Conservation (phyloP, 1,140 invertebrate genomes). For the Dendrolimus kikuchii region DNA sequence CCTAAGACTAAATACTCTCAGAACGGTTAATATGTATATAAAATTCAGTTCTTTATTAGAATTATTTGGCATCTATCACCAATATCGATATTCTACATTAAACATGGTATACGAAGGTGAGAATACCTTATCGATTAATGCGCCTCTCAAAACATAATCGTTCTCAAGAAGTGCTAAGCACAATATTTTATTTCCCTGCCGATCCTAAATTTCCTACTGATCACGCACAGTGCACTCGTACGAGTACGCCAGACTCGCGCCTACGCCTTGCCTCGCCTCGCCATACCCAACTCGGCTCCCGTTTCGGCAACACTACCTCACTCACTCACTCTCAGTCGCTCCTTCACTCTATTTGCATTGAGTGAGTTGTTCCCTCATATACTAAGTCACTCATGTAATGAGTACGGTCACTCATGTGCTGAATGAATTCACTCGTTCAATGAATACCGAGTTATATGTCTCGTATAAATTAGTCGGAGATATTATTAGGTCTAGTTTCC, state of each 20-base stretch:
- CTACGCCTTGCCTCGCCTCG: constrained; percentile 13
- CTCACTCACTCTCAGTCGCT: constrained; percentile 7
- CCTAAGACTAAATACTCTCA: constrained; percentile 70
- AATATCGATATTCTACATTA: constrained; percentile 60
- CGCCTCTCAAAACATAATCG: constrained; percentile 55
- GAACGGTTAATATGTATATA: constrained; percentile 71
- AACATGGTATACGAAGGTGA: constrained; percentile 64
- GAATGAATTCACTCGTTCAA: no score
- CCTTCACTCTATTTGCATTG: no score
- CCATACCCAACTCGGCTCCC: constrained; percentile 19
- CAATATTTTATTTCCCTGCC: constrained; percentile 56
- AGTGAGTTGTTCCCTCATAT: no score
- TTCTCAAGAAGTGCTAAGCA: constrained; percentile 29
- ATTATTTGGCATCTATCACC: constrained; percentile 71
- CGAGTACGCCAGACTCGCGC: constrained; percentile 7
- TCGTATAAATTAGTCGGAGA: neutral
- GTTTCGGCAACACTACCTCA: constrained; percentile 20
- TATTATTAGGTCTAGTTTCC: constrained; percentile 15
- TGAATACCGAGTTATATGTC: no score
- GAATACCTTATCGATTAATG: constrained; percentile 58
- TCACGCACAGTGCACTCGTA: constrained; percentile 33
- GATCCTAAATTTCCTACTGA: constrained; percentile 63
- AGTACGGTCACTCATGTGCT: no score
- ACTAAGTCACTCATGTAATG: no score
- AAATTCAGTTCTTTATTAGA: constrained; percentile 74